phyloP scores from a whole-genome alignment of 2,888 invertebrate genomes.

The Papilio elwesi region DNA sequence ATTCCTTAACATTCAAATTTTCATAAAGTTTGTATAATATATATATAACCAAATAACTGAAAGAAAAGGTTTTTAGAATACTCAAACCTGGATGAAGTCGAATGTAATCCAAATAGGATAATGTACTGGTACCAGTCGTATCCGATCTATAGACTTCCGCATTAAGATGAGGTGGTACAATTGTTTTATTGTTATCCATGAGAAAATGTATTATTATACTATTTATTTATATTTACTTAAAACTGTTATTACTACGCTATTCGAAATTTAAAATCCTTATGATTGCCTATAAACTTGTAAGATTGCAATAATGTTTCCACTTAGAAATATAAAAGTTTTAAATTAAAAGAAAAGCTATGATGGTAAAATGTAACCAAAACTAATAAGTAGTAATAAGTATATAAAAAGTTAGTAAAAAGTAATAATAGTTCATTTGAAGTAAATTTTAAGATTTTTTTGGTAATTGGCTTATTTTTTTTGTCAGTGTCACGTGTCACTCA shows the following conservation, averaged over 20 bases:
- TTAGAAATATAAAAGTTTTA: background rate
- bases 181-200: slow-evolving; percentile 69
- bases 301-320: background rate
- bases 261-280: background rate
- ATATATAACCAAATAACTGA: no score
- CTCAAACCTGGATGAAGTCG: slow-evolving; percentile 65
- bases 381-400: no score
- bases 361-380: background rate
- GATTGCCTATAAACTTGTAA: background rate
- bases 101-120: slow-evolving; percentile 72
- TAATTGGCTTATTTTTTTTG: no score
- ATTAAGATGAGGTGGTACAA: slow-evolving; percentile 76
- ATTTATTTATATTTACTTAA: background rate
- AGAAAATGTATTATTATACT: background rate
- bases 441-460: no score
- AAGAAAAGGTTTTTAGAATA: background rate
- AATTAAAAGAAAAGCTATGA: background rate
- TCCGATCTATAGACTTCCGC: slow-evolving; percentile 77
- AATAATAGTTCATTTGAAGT: no score
- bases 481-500: no score
- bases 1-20: no score
- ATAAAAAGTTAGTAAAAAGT: no score
- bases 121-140: slow-evolving; percentile 64
- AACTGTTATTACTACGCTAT: background rate
- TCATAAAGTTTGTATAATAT: no score